Evolutionary conservation across 2,888 invertebrate species (phyloP).

Genomic region (Timandra comae): DNA sequence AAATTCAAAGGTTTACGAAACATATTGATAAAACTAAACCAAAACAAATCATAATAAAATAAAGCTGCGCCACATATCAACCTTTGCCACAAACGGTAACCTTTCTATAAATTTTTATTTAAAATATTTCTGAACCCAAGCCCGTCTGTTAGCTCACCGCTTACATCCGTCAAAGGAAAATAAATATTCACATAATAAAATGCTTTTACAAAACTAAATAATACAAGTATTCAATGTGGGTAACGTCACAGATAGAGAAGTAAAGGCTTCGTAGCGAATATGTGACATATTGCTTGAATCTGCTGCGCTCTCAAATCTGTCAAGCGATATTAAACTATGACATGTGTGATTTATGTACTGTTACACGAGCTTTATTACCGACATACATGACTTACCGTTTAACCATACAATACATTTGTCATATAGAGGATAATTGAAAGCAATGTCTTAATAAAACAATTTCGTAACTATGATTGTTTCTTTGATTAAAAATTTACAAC

Average conservation of each 20-base stretch:
- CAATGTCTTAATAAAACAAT: no score
- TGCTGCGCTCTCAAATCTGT: constrained; percentile 63
- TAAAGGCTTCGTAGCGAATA: constrained; percentile 28
- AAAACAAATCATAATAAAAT: no score
- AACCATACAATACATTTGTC: neutral
- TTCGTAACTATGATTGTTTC: no score
- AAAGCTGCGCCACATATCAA: no score
- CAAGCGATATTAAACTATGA: constrained; percentile 59
- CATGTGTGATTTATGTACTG: constrained; percentile 46
- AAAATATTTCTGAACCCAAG: neutral
- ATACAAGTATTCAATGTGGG: neutral
- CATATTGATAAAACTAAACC: no score
- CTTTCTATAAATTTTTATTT: neutral
- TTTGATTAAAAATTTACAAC: no score
- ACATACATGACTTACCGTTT: neutral
- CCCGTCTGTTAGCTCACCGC: neutral
- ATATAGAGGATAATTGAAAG: constrained; percentile 1
- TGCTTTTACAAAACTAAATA: constrained; percentile 1
- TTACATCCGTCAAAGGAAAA: constrained; percentile 5
- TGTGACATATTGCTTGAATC: constrained; percentile 58
- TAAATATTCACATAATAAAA: constrained; percentile 7
- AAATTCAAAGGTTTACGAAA: no score
- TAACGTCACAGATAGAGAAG: constrained; percentile 31
- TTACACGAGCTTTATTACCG: constrained; percentile 16
- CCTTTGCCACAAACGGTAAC: neutral